Conservation (phyloP, 2,888 invertebrate species). For the Epiblema foenella region DNA sequence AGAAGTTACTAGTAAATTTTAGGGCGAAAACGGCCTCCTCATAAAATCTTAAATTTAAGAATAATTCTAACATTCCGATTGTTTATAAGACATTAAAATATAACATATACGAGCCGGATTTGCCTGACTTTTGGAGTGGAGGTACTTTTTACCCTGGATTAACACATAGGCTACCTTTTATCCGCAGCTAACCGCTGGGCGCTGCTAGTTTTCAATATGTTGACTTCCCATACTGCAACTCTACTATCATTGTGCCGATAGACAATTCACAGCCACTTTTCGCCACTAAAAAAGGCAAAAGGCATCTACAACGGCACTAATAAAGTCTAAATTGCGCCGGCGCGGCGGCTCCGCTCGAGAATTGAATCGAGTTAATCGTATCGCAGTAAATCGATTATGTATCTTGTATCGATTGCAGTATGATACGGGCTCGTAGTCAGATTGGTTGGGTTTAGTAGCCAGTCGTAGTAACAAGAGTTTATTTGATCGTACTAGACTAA, state of each 20-base stretch:
- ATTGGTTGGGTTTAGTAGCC: background rate
- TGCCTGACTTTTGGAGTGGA: no score
- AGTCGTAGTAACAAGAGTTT: background rate
- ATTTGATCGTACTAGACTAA: no score
- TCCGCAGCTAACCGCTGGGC: no score
- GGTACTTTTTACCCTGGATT: no score
- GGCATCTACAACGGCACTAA: background rate
- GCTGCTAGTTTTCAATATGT: no score
- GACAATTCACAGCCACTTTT: conserved; percentile 47
- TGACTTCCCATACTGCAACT: conserved; percentile 6
- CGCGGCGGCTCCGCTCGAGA: conserved; percentile 7
- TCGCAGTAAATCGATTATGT: conserved; percentile 61
- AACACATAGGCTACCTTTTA: no score
- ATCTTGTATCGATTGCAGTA: conserved; percentile 52
- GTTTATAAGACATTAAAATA: no score
- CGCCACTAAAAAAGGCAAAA: conserved; percentile 21
- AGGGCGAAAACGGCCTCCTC: no score
- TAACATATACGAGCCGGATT: no score
- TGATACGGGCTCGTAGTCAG: conserved; percentile 20
- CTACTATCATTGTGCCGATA: conserved; percentile 7
- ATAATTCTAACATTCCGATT: no score
- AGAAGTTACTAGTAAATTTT: no score
- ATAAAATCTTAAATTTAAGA: no score
- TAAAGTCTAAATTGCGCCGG: conserved; percentile 27
- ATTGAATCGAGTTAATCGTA: conserved; percentile 55